Percentiles rank a stretch among this genome's conserved stretches.
These are phyloP conservation scores for Rhingia rostrata DNA, from an alignment of 2,888 invertebrate species.

Conservation along the genomic window DNA sequence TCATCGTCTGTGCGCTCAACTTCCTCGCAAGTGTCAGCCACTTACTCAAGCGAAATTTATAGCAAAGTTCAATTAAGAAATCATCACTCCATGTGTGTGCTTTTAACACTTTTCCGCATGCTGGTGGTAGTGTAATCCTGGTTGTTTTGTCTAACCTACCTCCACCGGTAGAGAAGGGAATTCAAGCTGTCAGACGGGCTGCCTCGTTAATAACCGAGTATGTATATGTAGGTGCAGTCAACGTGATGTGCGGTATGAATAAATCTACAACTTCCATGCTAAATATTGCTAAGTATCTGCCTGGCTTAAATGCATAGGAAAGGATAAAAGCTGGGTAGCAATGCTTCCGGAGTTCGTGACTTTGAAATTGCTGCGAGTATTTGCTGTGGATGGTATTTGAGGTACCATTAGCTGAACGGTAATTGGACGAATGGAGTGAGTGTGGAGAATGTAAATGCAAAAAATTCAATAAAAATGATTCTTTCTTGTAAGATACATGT, in stretches of 20 bases:
- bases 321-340: constrained; percentile 55
- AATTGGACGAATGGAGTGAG: constrained; percentile 78
- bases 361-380: constrained; percentile 52
- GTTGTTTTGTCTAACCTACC: constrained; percentile 15
- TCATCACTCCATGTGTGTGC: constrained; percentile 76
- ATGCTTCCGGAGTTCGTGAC: constrained; percentile 73
- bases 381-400: constrained; percentile 77
- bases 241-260: constrained; percentile 71
- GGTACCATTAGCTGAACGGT: constrained; percentile 80
- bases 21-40: constrained; percentile 61
- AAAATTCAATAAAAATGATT: too few species aligned
- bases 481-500: too few species aligned
- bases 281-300: constrained; percentile 68
- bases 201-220: constrained; percentile 32
- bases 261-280: constrained; percentile 68
- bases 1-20: constrained; percentile 58
- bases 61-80: constrained; percentile 77
- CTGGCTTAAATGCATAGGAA: constrained; percentile 17
- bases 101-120: constrained; percentile 64
- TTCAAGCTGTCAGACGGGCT: constrained; percentile 53
- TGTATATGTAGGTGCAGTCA: constrained; percentile 41
- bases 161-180: constrained; percentile 36
- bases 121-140: constrained; percentile 40
- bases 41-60: constrained; percentile 75
- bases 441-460: constrained; percentile 37